These are phyloP conservation scores for Morpho achilles DNA, from an alignment of 2,888 invertebrate genomes.

Conservation along the genomic window DNA sequence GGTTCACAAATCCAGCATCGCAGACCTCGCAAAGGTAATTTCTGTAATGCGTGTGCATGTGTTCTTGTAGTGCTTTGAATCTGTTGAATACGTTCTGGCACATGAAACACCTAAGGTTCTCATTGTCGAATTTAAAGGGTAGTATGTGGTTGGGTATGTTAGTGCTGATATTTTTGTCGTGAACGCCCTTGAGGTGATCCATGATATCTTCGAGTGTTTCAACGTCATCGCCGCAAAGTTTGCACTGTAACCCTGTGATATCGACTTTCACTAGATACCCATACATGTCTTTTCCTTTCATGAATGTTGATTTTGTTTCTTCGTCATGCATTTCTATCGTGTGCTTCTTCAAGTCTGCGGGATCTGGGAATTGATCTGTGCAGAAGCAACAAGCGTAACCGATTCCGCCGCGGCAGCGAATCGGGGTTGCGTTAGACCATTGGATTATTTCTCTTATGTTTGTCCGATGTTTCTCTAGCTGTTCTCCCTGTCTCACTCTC, in stretches of 20 bases:
- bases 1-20: constrained; percentile 41
- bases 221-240: constrained; percentile 36
- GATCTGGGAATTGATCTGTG: constrained; percentile 34
- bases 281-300: constrained; percentile 36
- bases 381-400: constrained; percentile 49
- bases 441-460: constrained; percentile 39
- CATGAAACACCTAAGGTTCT: constrained; percentile 39
- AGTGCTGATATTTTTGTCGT: constrained; percentile 38
- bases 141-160: constrained; percentile 49
- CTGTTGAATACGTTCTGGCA: constrained; percentile 41
- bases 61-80: constrained; percentile 43
- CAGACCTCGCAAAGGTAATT: constrained; percentile 48
- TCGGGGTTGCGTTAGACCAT: constrained; percentile 47
- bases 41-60: constrained; percentile 50
- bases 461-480: constrained; percentile 33
- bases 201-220: constrained; percentile 39
- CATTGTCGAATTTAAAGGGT: constrained; percentile 47
- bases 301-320: constrained; percentile 32
- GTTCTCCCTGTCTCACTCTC: constrained; percentile 28
- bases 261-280: constrained; percentile 48
- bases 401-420: constrained; percentile 36
- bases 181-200: constrained; percentile 40
- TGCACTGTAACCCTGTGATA: constrained; percentile 48
- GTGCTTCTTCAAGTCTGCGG: constrained; percentile 44
- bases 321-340: constrained; percentile 35